These are phyloP conservation scores for Himalopsyche japonica DNA, from an alignment of 2,888 invertebrate species.

Conservation along the genomic window DNA sequence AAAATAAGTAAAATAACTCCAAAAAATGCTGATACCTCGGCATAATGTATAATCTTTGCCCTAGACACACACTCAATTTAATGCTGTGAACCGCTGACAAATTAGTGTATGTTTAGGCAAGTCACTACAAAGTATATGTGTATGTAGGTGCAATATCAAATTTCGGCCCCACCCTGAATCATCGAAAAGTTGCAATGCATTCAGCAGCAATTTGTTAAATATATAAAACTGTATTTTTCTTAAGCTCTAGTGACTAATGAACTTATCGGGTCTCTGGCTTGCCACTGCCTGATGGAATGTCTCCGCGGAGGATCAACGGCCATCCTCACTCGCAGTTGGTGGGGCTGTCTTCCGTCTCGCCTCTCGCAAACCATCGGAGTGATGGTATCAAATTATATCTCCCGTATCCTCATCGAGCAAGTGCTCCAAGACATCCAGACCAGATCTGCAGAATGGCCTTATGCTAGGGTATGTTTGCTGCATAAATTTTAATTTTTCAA, in stretches of 20 bases:
- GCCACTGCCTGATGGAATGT: constrained; percentile 23
- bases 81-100: too few species aligned
- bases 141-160: too few species aligned
- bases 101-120: too few species aligned
- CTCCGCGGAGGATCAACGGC: constrained; percentile 42
- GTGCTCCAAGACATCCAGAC: constrained; percentile 65
- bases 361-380: constrained; percentile 69
- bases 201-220: not conserved
- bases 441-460: constrained; percentile 62
- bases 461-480: constrained; percentile 61
- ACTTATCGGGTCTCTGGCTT: constrained; percentile 57
- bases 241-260: constrained; percentile 37
- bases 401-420: constrained; percentile 66
- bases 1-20: too few species aligned
- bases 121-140: too few species aligned
- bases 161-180: not conserved
- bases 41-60: too few species aligned
- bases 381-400: constrained; percentile 69
- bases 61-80: too few species aligned
- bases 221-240: not conserved
- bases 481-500: not conserved
- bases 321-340: constrained; percentile 78
- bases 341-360: constrained; percentile 67
- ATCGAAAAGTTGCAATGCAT: not conserved
- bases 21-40: too few species aligned